phyloP scores from a whole-genome alignment of 2,888 invertebrate genomes.

The Choreutis nemorana region DNA sequence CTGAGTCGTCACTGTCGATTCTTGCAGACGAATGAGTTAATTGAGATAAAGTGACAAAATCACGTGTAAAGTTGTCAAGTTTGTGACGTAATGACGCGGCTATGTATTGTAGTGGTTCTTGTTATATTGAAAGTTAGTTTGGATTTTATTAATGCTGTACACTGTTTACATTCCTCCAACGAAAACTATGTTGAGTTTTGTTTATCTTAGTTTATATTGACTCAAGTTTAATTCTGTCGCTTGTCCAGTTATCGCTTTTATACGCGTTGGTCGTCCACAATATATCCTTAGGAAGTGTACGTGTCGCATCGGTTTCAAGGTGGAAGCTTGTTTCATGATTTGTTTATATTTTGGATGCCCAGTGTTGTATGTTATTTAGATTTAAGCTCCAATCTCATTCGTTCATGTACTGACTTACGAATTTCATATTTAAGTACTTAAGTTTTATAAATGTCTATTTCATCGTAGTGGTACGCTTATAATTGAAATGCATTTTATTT shows the following conservation, averaged over 20 bases:
- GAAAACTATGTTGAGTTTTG: constrained; percentile 59
- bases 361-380: constrained; percentile 36
- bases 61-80: no score
- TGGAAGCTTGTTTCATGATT: no score
- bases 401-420: constrained; percentile 39
- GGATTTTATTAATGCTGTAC: constrained; percentile 53
- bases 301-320: no score
- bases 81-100: no score
- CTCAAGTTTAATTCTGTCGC: constrained; percentile 37
- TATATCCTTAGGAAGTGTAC: no score
- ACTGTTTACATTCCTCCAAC: constrained; percentile 63
- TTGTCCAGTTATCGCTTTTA: constrained; percentile 49
- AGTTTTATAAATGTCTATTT: constrained; percentile 34
- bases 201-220: constrained; percentile 53
- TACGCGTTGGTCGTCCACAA: no score
- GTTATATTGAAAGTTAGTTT: constrained; percentile 45
- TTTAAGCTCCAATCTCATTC: constrained; percentile 45
- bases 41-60: no score
- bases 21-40: no score
- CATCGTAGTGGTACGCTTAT: constrained; percentile 47
- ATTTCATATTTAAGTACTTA: constrained; percentile 58
- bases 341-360: no score
- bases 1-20: no score
- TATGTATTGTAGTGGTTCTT: constrained; percentile 50
- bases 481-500: constrained; percentile 54